These are phyloP conservation scores for Edolisoma coerulescens DNA, from an alignment of 2,113 vertebrate genomes.

Conservation along the genomic window DNA sequence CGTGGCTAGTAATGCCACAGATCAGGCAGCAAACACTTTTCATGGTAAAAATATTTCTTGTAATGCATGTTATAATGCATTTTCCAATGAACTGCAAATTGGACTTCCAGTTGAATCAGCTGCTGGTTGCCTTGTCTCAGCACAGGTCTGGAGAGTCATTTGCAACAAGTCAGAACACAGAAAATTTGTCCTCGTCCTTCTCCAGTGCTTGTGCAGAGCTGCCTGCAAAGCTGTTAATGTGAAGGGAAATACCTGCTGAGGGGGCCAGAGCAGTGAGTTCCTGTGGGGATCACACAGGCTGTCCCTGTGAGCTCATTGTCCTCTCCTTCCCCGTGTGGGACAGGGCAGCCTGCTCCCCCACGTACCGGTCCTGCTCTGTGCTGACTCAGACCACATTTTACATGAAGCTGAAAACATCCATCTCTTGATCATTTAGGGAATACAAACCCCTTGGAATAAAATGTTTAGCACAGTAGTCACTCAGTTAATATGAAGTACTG, in stretches of 20 bases:
- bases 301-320: not conserved
- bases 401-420: not conserved
- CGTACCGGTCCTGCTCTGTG: accelerated
- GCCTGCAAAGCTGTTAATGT: not conserved
- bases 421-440: not conserved
- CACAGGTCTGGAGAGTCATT: not conserved
- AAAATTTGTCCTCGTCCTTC: not conserved
- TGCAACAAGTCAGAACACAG: not conserved
- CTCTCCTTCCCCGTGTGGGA: not conserved
- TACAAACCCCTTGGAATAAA: not conserved
- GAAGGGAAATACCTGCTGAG: not conserved
- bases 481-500: not conserved
- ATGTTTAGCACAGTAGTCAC: not conserved
- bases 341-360: not conserved
- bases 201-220: not conserved
- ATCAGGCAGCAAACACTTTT: not conserved
- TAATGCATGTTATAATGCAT: not conserved
- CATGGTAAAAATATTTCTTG: not conserved
- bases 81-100: not conserved
- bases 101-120: not conserved
- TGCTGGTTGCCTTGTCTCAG: not conserved
- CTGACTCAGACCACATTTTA: not conserved
- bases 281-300: not conserved
- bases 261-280: not conserved
- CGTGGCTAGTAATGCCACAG: not conserved